Conservation (phyloP, 92 coral and sea anemone genomes). For the Blastomussa wellsi region DNA sequence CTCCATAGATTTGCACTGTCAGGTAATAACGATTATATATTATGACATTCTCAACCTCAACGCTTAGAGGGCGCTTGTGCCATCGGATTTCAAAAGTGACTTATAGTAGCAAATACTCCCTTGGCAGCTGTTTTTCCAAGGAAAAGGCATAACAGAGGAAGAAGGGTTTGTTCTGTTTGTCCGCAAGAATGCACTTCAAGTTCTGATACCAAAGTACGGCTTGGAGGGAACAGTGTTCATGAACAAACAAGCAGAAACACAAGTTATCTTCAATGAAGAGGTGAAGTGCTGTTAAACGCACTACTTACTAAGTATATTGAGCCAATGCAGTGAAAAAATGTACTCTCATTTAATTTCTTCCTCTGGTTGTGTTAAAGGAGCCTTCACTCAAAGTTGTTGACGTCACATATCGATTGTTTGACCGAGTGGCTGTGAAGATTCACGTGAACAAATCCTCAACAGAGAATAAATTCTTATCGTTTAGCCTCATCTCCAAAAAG, state of each 20-base stretch:
- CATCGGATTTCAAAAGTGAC: too few relatives aligned
- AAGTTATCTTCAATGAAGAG: conserved; percentile 75
- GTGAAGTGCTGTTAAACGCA: conserved; percentile 17
- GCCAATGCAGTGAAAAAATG: too few relatives aligned
- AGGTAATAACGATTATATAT: too few relatives aligned
- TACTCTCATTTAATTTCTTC: neutral
- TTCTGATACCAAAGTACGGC: conserved; percentile 94
- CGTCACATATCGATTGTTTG: conserved; percentile 84
- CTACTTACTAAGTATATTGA: neutral
- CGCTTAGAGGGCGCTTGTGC: too few relatives aligned
- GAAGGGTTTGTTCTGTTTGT: conserved; percentile 95
- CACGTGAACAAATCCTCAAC: conserved; percentile 82
- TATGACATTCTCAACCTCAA: too few relatives aligned
- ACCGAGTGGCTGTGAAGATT: conserved; percentile 75
- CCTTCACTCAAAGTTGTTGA: conserved; percentile 79
- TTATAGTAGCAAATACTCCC: conserved; percentile 4
- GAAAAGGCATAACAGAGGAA: conserved; percentile 65
- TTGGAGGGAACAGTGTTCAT: conserved; percentile 93
- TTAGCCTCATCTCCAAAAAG: conserved; percentile 73
- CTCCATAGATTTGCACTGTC: conserved; percentile 95
- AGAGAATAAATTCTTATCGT: conserved; percentile 82
- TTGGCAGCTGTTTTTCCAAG: conserved; percentile 87
- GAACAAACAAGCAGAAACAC: conserved; percentile 46
- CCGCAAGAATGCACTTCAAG: conserved; percentile 93
- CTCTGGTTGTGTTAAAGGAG: conserved; percentile 51